Conservation (phyloP, 2,888 invertebrate genomes). For the Synergus umbraculus region DNA sequence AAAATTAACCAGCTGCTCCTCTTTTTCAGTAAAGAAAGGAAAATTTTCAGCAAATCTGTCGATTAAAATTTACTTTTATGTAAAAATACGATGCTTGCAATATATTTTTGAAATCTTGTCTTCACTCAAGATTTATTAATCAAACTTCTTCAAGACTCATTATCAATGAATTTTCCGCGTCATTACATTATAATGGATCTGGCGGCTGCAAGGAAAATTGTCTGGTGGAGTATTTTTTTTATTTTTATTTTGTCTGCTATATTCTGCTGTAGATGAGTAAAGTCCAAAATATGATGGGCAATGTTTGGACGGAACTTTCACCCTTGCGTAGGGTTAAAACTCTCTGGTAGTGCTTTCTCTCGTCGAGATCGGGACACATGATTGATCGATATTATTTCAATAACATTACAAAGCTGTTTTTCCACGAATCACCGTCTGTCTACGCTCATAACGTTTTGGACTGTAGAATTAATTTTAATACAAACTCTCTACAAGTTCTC, state of each 20-base stretch:
- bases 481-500: no score
- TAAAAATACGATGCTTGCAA: conserved; percentile 1
- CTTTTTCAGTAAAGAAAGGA: not conserved
- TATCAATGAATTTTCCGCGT: conserved; percentile 58
- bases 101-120: no score
- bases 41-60: not conserved
- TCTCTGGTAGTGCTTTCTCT: not conserved
- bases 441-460: not conserved
- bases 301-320: not conserved
- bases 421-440: not conserved
- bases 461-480: no score
- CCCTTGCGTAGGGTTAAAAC: conserved; percentile 44
- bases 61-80: not conserved
- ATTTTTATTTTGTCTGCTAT: not conserved
- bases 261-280: not conserved
- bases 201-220: conserved; percentile 35
- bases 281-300: not conserved
- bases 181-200: conserved; percentile 49
- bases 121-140: not conserved
- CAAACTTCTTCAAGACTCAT: conserved; percentile 51
- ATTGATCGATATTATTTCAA: not conserved
- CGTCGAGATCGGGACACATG: not conserved
- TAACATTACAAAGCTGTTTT: not conserved
- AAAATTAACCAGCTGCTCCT: not conserved
- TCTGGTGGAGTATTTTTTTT: conserved; percentile 43